Base-by-base conservation (phyloP, 2,113 vertebrate genomes). In the Chelonoidis abingdonii region DNA sequence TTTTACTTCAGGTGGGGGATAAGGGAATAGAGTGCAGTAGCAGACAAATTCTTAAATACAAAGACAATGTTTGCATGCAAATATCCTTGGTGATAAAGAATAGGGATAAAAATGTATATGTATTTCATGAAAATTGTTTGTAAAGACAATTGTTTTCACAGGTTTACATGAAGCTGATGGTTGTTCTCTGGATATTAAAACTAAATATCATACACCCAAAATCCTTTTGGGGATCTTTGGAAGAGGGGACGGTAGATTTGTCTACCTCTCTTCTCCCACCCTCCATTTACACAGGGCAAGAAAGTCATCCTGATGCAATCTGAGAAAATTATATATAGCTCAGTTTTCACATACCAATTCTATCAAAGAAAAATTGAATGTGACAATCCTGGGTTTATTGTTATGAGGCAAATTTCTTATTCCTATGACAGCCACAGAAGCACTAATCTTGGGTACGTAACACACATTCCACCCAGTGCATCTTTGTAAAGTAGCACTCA, bases 111-210 rank as follows among this genome's bases (percentile, higher is more conserved):
- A 95, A 89, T 50, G 35, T 87, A 85, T 93, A 94, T 88, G 84
- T 91, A n/a, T 95, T 97, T 96, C 93, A 94, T 85, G 38, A 59
- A 88, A 96, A 91, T 93, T 89, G 95, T 69, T 97, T 93, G 87
- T 72, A 75, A 95, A 86, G 89, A 16, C 86, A 94, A 65, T 84
- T 21, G 53, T 92, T 96, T 97, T 90, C 69, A 3, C 35, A 80
- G 82, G 89, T 96, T 96, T 96, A 83, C 69, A 8, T 50, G n/a
- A 95, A 92, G 83, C 52, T 72, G 80, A 53, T 93, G 88, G 78
- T 50, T 92, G 87, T 93, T 62, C 82, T 62, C 80, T 87, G 16
- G 59, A 38, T 72, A 17, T 92, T 87, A 80, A 47, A 27, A 16
- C 50, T 50, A 92, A 87, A 47, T 0, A 0, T 80, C 49, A 65